A percentile compares a stretch with the other conserved stretches of the same genome.
Conservation (phyloP, 2,113 vertebrate genomes). For the Raphicerus campestris region DNA sequence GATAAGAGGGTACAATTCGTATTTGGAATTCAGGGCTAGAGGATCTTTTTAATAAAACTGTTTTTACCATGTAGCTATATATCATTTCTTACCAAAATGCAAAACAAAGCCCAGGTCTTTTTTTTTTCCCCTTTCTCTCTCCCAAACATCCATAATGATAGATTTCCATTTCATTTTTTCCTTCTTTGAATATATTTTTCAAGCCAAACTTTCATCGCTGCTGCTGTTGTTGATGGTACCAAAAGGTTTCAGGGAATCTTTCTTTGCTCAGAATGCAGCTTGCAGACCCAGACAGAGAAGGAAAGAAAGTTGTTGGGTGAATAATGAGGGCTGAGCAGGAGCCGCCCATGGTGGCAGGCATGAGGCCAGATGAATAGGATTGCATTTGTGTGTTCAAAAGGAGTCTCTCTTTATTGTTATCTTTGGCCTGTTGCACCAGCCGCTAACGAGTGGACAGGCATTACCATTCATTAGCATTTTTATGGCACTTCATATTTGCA, state of each 20-base stretch:
- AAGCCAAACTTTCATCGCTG: slow-evolving; percentile 75
- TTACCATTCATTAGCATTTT: slow-evolving; percentile 64
- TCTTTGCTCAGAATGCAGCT: slow-evolving; percentile 69
- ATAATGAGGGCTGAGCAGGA: slow-evolving; percentile 13
- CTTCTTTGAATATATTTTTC: slow-evolving; percentile 79
- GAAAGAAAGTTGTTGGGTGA: slow-evolving; percentile 61
- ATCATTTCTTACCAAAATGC: slow-evolving; percentile 84
- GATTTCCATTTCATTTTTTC: slow-evolving; percentile 77
- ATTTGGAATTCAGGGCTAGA: slow-evolving; percentile 81
- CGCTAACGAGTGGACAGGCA: slow-evolving; percentile 43
- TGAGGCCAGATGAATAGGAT: slow-evolving; percentile 33
- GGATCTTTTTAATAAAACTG: slow-evolving; percentile 86
- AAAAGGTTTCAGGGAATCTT: slow-evolving; percentile 72
- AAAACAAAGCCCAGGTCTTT: slow-evolving; percentile 78
- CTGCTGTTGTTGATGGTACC: slow-evolving; percentile 69
- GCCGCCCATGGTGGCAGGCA: slow-evolving; percentile 10
- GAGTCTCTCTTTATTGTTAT: slow-evolving; percentile 48
- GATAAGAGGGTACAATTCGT: slow-evolving; percentile 84
- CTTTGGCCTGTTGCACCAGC: slow-evolving; percentile 39
- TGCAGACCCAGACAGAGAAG: slow-evolving; percentile 51
- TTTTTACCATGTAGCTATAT: slow-evolving; percentile 82
- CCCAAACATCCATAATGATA: slow-evolving; percentile 79
- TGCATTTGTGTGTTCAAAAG: slow-evolving; percentile 42
- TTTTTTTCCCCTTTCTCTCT: background rate
- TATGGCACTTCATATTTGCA: slow-evolving; percentile 60